A percentile compares a stretch with the other conserved stretches of the same genome.
phyloP scores from a whole-genome alignment of 30 jellyfish, hydroid and myxozoan genomes.

The Cassiopea xamachana region DNA sequence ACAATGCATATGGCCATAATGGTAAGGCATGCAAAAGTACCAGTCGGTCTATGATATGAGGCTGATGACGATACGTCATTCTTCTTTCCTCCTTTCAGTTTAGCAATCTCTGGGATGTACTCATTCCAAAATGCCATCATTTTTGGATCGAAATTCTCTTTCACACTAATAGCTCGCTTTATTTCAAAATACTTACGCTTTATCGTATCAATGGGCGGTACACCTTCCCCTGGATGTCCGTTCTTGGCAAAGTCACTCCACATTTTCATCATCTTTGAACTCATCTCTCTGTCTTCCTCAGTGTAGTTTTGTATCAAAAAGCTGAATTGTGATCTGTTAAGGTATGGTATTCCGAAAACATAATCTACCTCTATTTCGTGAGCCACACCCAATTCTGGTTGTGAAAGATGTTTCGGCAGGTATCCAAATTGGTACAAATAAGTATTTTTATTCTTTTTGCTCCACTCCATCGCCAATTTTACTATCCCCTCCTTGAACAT shows the following conservation, averaged over 20 bases:
- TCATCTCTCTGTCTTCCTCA: slow-evolving; percentile 8
- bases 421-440: slow-evolving; percentile 37
- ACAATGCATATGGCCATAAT: no score
- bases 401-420: slow-evolving; percentile 23
- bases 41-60: no score
- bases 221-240: slow-evolving; percentile 29
- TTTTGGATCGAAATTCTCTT: slow-evolving; percentile 36
- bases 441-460: background rate
- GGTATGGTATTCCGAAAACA: slow-evolving; percentile 31
- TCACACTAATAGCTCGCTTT: background rate
- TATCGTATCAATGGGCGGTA: slow-evolving; percentile 5
- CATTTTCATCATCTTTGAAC: slow-evolving; percentile 47
- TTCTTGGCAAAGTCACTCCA: slow-evolving; percentile 62
- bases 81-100: background rate
- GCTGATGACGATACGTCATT: no score
- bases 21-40: no score
- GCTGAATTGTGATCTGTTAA: background rate
- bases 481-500: background rate
- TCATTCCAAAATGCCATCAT: slow-evolving; percentile 55
- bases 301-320: slow-evolving; percentile 1
- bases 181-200: slow-evolving; percentile 13
- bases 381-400: slow-evolving; percentile 32
- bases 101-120: background rate
- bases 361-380: slow-evolving; percentile 32
- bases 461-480: slow-evolving; percentile 31